Conservation (phyloP, 2,888 invertebrate species). For the Pyrgus malvae region DNA sequence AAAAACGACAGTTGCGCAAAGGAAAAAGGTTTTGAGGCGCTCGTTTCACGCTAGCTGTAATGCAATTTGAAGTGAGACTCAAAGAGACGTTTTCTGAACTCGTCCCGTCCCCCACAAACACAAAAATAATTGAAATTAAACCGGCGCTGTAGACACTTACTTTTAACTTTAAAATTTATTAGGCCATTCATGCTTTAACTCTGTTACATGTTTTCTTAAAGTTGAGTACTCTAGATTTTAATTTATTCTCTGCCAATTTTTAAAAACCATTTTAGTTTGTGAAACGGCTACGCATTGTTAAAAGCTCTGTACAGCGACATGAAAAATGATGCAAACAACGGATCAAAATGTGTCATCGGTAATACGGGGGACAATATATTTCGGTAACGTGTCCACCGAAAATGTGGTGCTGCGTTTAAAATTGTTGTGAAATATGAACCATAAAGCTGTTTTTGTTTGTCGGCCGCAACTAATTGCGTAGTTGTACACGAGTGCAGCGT, state of each 20-base stretch:
- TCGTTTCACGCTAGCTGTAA: conserved; percentile 63
- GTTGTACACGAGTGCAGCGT: conserved; percentile 42
- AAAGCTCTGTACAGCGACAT: not conserved
- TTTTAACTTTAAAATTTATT: not conserved
- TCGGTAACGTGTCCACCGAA: conserved; percentile 24
- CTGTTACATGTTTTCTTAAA: too few relatives aligned
- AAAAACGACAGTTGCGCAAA: conserved; percentile 54
- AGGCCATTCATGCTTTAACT: not conserved
- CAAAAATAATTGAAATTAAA: conserved; percentile 28
- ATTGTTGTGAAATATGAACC: conserved; percentile 26
- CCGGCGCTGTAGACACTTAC: not conserved
- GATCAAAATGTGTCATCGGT: conserved; percentile 16
- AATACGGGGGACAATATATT: conserved; percentile 22
- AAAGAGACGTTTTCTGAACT: conserved; percentile 48
- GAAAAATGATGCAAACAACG: conserved; percentile 8
- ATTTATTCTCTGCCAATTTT: too few relatives aligned
- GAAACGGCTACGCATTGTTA: too few relatives aligned
- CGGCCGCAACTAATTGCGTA: conserved; percentile 41
- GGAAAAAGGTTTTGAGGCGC: conserved; percentile 56
- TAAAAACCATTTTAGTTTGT: too few relatives aligned
- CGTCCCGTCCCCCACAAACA: conserved; percentile 29
- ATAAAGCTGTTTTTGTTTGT: conserved; percentile 34
- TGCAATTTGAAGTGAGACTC: conserved; percentile 64
- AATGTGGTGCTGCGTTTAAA: conserved; percentile 21
- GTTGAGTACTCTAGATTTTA: too few relatives aligned